Conservation (phyloP, 2,113 vertebrate genomes). For the Brachyhypopomus occidentalis region DNA sequence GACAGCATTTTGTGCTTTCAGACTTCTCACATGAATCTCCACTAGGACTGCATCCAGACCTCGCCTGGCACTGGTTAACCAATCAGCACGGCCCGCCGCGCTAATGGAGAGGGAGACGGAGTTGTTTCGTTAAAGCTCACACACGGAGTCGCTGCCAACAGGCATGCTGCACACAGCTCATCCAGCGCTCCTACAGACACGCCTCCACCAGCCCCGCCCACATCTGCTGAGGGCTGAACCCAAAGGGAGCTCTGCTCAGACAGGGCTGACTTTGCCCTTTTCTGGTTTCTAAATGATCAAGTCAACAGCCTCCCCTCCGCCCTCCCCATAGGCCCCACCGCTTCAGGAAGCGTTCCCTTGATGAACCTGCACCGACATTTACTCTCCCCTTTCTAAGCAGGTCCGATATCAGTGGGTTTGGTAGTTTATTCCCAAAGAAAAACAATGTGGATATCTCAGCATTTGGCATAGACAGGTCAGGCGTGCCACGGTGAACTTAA, state of each 20-base stretch:
- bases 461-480: constrained; percentile 43
- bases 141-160: constrained; percentile 17
- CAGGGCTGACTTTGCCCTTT: constrained; percentile 34
- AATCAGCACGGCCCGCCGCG: constrained; percentile 61
- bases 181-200: too few relatives aligned
- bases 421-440: constrained; percentile 42
- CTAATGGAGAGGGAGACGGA: constrained; percentile 49
- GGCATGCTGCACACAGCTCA: too few relatives aligned
- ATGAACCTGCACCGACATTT: constrained; percentile 23
- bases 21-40: background rate
- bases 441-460: constrained; percentile 32
- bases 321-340: too few relatives aligned
- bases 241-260: too few relatives aligned
- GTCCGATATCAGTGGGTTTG: constrained; percentile 29
- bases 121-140: constrained; percentile 32
- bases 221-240: too few relatives aligned
- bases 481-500: background rate
- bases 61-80: constrained; percentile 37
- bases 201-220: too few relatives aligned
- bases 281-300: constrained; percentile 32
- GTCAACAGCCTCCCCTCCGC: constrained; percentile 7
- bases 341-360: background rate
- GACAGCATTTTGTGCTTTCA: background rate
- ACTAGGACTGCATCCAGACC: background rate
- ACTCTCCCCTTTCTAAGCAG: constrained; percentile 4